Evolutionary conservation across 2,888 invertebrate species (phyloP), one percentile per base, ranked within the genome.

Genomic region (Agrochola circellaris): DNA sequence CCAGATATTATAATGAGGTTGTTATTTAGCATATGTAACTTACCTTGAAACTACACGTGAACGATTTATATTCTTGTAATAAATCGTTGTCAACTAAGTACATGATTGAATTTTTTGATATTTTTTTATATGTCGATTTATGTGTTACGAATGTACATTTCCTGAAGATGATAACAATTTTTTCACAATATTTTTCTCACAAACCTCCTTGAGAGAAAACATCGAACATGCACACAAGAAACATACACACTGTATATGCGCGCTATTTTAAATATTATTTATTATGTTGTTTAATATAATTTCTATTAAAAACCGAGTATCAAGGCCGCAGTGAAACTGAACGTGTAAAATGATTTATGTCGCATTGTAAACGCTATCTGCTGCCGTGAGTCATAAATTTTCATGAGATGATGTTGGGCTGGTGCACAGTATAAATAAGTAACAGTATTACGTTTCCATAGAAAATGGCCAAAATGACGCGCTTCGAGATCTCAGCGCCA

Each of bases 271-370:
- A 72, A 79, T 68, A 71, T 75, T 76, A 83, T 84, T 70, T 81
- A 80, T 73, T 66, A 77, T 82, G 62, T 68, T 84, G 82, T 82
- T 82, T 82, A 77, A 48, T 84, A 80, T 85, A 87, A 86, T 72
- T 84, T 82, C 75, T 77, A 79, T 85, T 83, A 87, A 85, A 84
- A 87, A 77, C 77, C 56, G 20, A 66, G 60, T 62, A 76, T 80
- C 80, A 86, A 86, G 86, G 86, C 58, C 75, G 15, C 61, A 45
- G 54, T 65, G 30, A 61, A 64, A 66, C 73, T 77, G 30, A 13
- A 78, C 69, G 77, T 69, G 79, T 56, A 68, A 78, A 78, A 87
- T 85, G 83, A 86, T 86, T 86, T 85, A 87, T 79, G 77, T 87
- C 78, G 58, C 75, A 80, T 80, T 87, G 78, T 83, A 79, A 70